These are phyloP conservation scores for Trichomycterus rosablanca DNA, from an alignment of 2,113 vertebrate genomes.

Conservation along the genomic window DNA sequence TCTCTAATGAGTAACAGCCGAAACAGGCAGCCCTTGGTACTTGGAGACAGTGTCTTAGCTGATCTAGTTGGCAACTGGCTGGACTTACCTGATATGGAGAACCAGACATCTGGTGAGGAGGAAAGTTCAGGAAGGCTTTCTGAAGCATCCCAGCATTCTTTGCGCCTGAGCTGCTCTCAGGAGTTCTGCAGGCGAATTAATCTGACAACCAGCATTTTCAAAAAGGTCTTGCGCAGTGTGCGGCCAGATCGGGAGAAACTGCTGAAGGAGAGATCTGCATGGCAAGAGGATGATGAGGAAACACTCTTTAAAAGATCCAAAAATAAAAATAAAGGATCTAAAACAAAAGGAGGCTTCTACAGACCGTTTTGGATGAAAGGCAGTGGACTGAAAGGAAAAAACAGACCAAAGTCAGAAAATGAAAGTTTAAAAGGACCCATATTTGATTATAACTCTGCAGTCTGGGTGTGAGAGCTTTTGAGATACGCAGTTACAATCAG, in stretches of 20 bases:
- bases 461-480: constrained; percentile 71
- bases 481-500: constrained; percentile 2
- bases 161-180: constrained; percentile 56
- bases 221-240: constrained; percentile 76
- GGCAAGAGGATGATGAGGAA: constrained; percentile 58
- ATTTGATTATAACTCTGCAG: constrained; percentile 78
- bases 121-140: not conserved
- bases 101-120: not conserved
- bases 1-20: constrained; percentile 84
- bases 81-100: constrained; percentile 78
- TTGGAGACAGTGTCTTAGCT: constrained; percentile 93
- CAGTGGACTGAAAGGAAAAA: constrained; percentile 53
- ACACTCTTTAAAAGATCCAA: constrained; percentile 68
- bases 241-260: constrained; percentile 73
- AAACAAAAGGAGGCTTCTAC: constrained; percentile 68
- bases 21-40: constrained; percentile 86
- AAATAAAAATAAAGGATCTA: constrained; percentile 56
- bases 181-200: constrained; percentile 75
- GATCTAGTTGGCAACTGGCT: constrained; percentile 96
- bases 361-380: constrained; percentile 57
- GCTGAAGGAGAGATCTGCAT: constrained; percentile 75
- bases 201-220: constrained; percentile 78
- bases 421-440: constrained; percentile 36
- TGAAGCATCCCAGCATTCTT: constrained; percentile 47
- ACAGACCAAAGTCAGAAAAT: constrained; percentile 32